These are phyloP conservation scores for Pipistrellus pipistrellus DNA, from an alignment of 2,797 vertebrate species.

Conservation along the genomic window DNA sequence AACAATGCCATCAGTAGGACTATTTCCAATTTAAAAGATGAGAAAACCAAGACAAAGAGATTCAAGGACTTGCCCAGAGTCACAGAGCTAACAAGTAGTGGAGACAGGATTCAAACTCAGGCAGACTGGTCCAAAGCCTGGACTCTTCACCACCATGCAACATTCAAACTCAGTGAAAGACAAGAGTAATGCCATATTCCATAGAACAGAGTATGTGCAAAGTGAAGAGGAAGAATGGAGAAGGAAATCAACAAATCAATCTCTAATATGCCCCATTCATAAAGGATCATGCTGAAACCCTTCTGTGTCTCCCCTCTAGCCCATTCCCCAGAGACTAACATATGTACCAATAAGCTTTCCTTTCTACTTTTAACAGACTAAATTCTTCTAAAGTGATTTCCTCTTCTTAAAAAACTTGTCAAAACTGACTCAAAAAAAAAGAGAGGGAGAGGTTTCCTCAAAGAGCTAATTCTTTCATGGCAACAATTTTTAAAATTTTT, in stretches of 20 bases:
- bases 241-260: conserved; percentile 21
- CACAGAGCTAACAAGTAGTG: not conserved
- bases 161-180: not conserved
- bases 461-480: conserved; percentile 17
- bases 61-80: conserved; percentile 4
- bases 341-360: not conserved
- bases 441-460: not conserved
- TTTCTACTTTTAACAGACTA: conserved; percentile 52
- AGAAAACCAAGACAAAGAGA: conserved; percentile 56
- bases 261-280: not conserved
- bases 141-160: not conserved
- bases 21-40: conserved; percentile 36
- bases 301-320: not conserved
- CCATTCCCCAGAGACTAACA: not conserved
- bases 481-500: not conserved
- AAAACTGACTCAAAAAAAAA: conserved; percentile 20
- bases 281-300: not conserved
- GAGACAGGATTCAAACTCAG: conserved; percentile 11
- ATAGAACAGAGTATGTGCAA: not conserved
- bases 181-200: not conserved
- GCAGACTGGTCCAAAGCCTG: not conserved
- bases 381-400: conserved; percentile 43
- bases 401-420: not conserved
- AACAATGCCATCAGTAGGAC: not conserved
- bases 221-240: not conserved